phyloP scores from a whole-genome alignment of 2,113 vertebrate species.

The Aptenodytes forsteri region DNA sequence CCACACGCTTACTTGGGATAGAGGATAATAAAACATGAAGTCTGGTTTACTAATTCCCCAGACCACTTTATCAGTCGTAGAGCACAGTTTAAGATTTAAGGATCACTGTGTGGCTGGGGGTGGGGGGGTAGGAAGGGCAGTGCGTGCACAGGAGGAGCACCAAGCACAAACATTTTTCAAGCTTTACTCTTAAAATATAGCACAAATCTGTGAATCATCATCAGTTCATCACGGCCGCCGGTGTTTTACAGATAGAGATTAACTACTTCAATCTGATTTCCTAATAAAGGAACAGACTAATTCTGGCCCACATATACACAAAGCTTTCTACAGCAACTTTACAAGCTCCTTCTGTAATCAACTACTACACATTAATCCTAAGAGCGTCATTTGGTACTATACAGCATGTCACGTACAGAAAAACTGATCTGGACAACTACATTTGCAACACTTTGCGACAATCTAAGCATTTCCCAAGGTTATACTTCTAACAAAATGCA shows the following conservation, averaged over 20 bases:
- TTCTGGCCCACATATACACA: neutral
- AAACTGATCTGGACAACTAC: neutral
- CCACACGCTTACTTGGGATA: neutral
- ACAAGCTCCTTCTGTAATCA: neutral
- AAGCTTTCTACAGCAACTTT: neutral
- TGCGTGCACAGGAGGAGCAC: neutral
- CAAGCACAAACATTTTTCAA: neutral
- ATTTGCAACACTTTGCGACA: rapidly evolving
- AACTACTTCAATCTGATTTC: neutral
- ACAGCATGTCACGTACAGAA: neutral
- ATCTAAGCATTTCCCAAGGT: neutral
- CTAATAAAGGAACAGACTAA: neutral
- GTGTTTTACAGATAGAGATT: neutral
- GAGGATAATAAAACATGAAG: rapidly evolving
- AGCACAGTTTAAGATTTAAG: neutral
- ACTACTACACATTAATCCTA: neutral
- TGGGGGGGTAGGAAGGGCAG: rapidly evolving
- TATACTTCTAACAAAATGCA: neutral
- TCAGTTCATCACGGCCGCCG: rapidly evolving
- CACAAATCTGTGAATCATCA: neutral
- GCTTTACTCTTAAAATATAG: neutral
- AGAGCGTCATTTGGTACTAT: neutral
- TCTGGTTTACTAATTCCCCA: neutral
- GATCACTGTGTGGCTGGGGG: neutral
- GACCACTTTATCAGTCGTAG: neutral